Conservation (phyloP, 2,888 invertebrate genomes). For the Desoria tigrina region DNA sequence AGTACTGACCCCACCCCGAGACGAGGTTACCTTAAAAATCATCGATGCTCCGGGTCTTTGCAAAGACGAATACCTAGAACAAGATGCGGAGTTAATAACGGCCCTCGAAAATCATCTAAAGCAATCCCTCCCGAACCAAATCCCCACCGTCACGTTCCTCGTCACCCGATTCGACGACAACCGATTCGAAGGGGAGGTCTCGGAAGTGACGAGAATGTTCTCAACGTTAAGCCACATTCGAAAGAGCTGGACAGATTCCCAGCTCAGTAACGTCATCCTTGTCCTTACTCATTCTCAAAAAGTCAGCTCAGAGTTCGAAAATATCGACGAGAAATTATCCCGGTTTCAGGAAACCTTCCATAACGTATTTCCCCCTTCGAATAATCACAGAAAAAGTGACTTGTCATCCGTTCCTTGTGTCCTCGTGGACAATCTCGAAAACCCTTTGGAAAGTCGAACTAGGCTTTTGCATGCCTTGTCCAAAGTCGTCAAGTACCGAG, state of each 20-base stretch:
- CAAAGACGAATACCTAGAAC: conserved; percentile 15
- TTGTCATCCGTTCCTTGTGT: too few species aligned
- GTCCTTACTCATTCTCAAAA: conserved; percentile 31
- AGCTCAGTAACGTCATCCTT: conserved; percentile 24
- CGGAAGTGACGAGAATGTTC: conserved; percentile 34
- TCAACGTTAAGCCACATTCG: conserved; percentile 15
- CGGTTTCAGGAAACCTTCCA: too few species aligned
- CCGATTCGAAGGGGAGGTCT: conserved; percentile 19
- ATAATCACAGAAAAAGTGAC: too few species aligned
- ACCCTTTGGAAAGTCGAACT: too few species aligned
- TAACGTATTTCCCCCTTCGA: too few species aligned
- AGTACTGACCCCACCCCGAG: too few species aligned
- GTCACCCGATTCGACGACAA: conserved; percentile 31
- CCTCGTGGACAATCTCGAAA: too few species aligned
- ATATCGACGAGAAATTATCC: too few species aligned
- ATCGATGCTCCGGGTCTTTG: too few species aligned
- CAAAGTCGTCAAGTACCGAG: too few species aligned
- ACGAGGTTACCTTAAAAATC: too few species aligned
- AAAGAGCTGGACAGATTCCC: conserved; percentile 22
- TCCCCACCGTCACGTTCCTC: conserved; percentile 34
- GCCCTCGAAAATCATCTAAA: conserved; percentile 26
- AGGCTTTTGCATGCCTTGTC: too few species aligned
- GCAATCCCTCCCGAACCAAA: conserved; percentile 23
- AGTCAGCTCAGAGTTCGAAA: conserved; percentile 3
- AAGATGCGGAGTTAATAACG: conserved; percentile 25